Evolutionary conservation across 2,888 invertebrate genomes (phyloP), one percentile per base, ranked within the genome.

Genomic region (Girardia tigrina): DNA sequence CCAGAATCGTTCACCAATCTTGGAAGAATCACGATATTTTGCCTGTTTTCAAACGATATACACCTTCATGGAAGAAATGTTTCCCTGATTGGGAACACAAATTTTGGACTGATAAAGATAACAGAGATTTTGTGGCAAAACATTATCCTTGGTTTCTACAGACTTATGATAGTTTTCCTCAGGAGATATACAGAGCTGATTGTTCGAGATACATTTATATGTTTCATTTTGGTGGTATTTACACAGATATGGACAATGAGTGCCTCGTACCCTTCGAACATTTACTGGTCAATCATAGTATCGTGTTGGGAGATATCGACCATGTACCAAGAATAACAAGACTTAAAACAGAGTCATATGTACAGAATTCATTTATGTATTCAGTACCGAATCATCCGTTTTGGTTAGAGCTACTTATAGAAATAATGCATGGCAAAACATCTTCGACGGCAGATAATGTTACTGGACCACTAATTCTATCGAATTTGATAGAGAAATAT

Each of bases 281-380:
- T 69, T 69, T 74, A 26, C 27, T 74, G 56, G 20, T 26, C 20
- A 74, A 74, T 26, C 26, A 69, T 23, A 73, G 73, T 27, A 16
- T 74, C 4, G 74, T 74, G 4, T 69, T 74, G 1, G 74, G 74
- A n/a, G 42, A 29, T 26, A 71, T 71, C 26, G 8, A 56, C n/a
- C 23, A 56, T n/a, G 56, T 56, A 2, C 4, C 2, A 4, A 56
- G n/a, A 56, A 56, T 56, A 4, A 56, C 56, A 56, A 12, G 4
- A 56, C n/a, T 56, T 2, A 16, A 8, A 4, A 4, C 23, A 71
- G 71, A 12, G n/a, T n/a, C 2, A 6, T 71, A 71, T 23, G 74
- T 74, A 69, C 74, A 74, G 72, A 74, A 74, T 42, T 74, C 74
- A 26, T 69, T 74, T 20, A 74, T 74, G 74, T 74, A 74, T 69